Evolutionary conservation across 2,113 vertebrate species (phyloP).

Genomic region (Myodes glareolus): DNA sequence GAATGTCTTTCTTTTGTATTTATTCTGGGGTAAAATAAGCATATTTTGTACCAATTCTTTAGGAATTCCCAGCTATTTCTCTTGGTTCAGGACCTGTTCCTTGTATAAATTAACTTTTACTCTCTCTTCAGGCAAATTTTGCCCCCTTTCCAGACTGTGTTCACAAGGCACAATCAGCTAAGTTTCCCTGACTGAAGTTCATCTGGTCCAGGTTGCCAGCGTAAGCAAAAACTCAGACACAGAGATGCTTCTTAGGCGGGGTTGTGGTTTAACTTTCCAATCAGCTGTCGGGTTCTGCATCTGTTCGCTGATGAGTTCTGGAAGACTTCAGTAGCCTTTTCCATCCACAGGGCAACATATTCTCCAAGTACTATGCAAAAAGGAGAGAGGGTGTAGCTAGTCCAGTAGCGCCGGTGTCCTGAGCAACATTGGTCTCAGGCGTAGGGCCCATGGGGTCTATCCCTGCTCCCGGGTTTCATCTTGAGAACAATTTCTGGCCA

Average conservation of each 20-base stretch:
- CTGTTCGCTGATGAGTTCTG: neutral
- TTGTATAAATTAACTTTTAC: neutral
- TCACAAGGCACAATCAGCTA: neutral
- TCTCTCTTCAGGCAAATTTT: neutral
- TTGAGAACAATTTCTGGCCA: no score
- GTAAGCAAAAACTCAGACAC: neutral
- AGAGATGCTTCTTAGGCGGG: neutral
- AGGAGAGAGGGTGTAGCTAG: neutral
- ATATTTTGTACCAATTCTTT: neutral
- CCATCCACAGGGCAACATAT: neutral
- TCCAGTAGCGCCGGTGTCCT: neutral
- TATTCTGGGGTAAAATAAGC: neutral
- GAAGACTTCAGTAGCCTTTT: neutral
- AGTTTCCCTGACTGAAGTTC: neutral
- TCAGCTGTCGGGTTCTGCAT: neutral
- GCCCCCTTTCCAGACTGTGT: neutral
- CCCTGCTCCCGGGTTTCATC: no score
- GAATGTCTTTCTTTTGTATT: neutral
- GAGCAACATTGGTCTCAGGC: neutral
- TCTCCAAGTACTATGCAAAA: conserved; percentile 23
- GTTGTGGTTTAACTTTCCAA: neutral
- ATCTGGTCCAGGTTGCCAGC: neutral
- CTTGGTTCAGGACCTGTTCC: neutral
- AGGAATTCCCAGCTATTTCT: neutral
- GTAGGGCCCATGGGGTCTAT: no score